A percentile compares a stretch with the other conserved stretches of the same genome.
These are phyloP conservation scores for Heteractis magnifica DNA, from an alignment of 92 coral and sea anemone species.

Conservation along the genomic window DNA sequence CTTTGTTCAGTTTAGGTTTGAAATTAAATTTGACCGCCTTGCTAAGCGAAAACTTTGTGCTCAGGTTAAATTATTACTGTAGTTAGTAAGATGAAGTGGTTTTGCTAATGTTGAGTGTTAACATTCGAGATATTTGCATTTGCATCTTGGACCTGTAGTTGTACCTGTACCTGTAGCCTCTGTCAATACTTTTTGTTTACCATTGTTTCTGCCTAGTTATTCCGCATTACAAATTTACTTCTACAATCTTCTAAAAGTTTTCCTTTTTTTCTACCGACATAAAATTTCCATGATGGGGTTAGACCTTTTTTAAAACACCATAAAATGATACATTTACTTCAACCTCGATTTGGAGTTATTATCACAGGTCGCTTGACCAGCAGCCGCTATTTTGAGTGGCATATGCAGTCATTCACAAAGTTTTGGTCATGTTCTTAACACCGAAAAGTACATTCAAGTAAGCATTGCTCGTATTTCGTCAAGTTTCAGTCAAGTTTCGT, in stretches of 20 bases:
- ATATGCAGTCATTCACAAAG: too few relatives aligned
- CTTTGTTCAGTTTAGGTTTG: not conserved
- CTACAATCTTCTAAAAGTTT: not conserved
- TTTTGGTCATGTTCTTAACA: too few relatives aligned
- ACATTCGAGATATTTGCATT: constrained; percentile 19
- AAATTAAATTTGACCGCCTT: not conserved
- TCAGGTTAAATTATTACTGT: not conserved
- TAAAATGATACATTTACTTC: too few relatives aligned
- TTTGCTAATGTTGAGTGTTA: not conserved
- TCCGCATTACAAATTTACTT: not conserved
- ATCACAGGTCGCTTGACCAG: too few relatives aligned
- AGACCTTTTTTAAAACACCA: too few relatives aligned
- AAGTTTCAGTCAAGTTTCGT: too few relatives aligned
- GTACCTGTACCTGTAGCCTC: constrained; percentile 9
- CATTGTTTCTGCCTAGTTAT: not conserved
- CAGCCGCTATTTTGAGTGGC: too few relatives aligned
- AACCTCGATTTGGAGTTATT: too few relatives aligned
- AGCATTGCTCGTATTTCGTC: too few relatives aligned
- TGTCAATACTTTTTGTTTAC: constrained; percentile 9
- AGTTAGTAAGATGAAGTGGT: not conserved
- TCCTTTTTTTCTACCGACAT: not conserved
- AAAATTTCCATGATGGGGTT: too few relatives aligned
- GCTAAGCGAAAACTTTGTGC: not conserved
- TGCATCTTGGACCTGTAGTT: constrained; percentile 14
- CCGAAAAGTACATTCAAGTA: too few relatives aligned